Conservation (phyloP, 2,888 invertebrate species). For the Tupiocoris notatus region DNA sequence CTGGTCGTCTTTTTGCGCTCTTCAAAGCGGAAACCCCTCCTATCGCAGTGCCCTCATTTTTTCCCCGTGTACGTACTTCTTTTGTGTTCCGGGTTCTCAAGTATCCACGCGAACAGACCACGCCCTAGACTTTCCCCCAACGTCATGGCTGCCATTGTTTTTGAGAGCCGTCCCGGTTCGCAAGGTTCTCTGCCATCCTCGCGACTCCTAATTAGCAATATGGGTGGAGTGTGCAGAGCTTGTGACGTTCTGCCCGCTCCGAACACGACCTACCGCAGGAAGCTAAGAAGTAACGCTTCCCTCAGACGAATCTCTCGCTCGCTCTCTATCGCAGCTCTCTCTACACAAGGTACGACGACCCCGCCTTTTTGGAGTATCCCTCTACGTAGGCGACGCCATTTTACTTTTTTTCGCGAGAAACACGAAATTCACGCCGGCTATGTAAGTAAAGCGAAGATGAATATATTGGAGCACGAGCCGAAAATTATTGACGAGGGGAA, state of each 20-base stretch:
- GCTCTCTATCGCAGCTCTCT: not conserved
- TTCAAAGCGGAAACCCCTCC: constrained; percentile 30
- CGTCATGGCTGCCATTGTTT: constrained; percentile 40
- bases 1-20: constrained; percentile 39
- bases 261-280: constrained; percentile 27
- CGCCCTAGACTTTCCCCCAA: constrained; percentile 10
- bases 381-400: constrained; percentile 22
- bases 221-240: constrained; percentile 31
- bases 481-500: too few relatives aligned
- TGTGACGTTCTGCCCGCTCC: constrained; percentile 9
- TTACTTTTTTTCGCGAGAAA: not conserved
- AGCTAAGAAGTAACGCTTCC: constrained; percentile 5
- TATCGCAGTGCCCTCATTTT: not conserved
- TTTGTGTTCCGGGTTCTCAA: constrained; percentile 23
- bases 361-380: constrained; percentile 26
- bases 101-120: constrained; percentile 20
- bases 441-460: too few relatives aligned
- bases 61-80: constrained; percentile 10
- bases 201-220: constrained; percentile 33
- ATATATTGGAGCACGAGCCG: too few relatives aligned
- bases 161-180: constrained; percentile 5
- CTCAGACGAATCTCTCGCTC: not conserved
- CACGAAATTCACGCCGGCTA: too few relatives aligned
- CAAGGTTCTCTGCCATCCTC: not conserved
- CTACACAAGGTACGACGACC: not conserved